A percentile compares a stretch with the other conserved stretches of the same genome.
Evolutionary conservation across 2,888 invertebrate species (phyloP).

Genomic region (Spicauda simplicius): DNA sequence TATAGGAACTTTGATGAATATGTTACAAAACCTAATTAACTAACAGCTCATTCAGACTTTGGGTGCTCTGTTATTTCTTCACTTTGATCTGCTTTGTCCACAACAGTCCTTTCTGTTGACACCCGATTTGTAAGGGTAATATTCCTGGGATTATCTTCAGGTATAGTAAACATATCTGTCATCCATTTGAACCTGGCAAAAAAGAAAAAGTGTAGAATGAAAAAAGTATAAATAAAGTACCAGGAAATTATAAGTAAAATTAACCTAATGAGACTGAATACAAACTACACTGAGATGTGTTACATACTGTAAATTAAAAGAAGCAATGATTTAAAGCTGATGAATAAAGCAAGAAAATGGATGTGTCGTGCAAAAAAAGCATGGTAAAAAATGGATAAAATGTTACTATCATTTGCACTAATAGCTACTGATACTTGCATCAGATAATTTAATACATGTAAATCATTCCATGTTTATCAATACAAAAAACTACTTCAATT

Average conservation of each 20-base stretch:
- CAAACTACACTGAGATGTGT: slow-evolving; percentile 12
- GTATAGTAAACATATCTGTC: slow-evolving; percentile 63
- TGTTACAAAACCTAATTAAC: neutral
- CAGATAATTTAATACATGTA: neutral
- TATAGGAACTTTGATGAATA: neutral
- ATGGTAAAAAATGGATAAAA: neutral
- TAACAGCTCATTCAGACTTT: slow-evolving; percentile 43
- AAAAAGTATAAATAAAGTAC: neutral
- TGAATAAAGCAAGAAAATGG: slow-evolving; percentile 37
- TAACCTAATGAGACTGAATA: slow-evolving; percentile 61
- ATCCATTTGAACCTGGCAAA: slow-evolving; percentile 73
- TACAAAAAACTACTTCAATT: neutral
- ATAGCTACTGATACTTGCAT: neutral
- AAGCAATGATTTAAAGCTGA: slow-evolving; percentile 35
- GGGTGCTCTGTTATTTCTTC: slow-evolving; percentile 39
- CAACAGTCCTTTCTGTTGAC: slow-evolving; percentile 51
- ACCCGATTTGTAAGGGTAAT: slow-evolving; percentile 45
- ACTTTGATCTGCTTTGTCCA: slow-evolving; percentile 44
- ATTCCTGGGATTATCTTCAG: slow-evolving; percentile 51
- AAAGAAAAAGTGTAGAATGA: slow-evolving; percentile 31
- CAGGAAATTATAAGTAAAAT: neutral
- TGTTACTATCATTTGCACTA: neutral
- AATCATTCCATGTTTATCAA: neutral
- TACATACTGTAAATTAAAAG: slow-evolving; percentile 4
- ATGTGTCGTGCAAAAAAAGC: neutral